phyloP scores from a whole-genome alignment of 2,113 vertebrate genomes.

The human (Homo sapiens) region DNA sequence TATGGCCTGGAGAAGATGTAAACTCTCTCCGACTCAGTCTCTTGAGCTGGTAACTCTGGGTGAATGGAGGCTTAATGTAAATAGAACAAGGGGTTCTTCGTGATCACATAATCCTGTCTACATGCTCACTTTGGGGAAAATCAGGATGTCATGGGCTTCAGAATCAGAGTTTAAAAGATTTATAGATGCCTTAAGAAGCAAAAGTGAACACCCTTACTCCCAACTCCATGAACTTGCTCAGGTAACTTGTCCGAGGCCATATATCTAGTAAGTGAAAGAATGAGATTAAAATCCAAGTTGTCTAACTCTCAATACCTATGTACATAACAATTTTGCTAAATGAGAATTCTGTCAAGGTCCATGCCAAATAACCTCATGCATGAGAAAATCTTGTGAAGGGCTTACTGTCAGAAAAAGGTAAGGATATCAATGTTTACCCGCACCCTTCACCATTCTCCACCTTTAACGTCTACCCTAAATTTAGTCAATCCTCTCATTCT shows the following conservation, averaged over 20 bases:
- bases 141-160: neutral
- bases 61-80: neutral
- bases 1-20: neutral
- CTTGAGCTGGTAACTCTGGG: neutral
- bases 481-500: neutral
- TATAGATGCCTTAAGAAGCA: neutral
- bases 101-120: neutral
- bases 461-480: neutral
- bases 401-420: neutral
- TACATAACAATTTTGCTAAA: neutral
- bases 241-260: neutral
- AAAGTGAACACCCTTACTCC: neutral
- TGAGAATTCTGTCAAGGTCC: neutral
- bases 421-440: neutral
- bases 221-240: neutral
- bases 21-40: neutral
- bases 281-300: constrained; percentile 4
- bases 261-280: neutral
- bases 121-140: neutral
- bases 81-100: neutral
- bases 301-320: neutral
- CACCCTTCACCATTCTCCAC: neutral
- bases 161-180: neutral
- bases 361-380: neutral
- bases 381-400: neutral